Evolutionary conservation across 2,888 invertebrate genomes (phyloP).

Genomic region (Caenorhabditis sinica): DNA sequence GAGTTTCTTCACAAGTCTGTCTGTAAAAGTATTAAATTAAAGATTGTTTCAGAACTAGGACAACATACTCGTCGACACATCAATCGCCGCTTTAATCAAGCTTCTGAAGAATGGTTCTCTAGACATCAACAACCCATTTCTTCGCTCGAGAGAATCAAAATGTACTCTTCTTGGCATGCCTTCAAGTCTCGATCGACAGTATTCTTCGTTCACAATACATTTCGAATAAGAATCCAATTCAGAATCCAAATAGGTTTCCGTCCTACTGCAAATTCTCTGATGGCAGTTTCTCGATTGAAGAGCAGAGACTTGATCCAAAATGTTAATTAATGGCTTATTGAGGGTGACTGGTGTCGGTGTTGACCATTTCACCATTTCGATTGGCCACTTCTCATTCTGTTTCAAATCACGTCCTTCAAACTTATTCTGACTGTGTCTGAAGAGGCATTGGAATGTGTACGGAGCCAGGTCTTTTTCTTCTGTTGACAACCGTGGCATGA

Average conservation of each 20-base stretch:
- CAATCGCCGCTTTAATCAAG: conserved; percentile 73
- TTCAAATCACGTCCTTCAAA: conserved; percentile 4
- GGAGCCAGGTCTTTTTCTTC: background rate
- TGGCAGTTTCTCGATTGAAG: conserved; percentile 72
- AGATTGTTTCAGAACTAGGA: background rate
- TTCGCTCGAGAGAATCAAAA: conserved; percentile 55
- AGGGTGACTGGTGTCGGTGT: conserved; percentile 77
- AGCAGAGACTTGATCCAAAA: conserved; percentile 80
- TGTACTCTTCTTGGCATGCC: conserved; percentile 71
- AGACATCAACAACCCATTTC: conserved; percentile 66
- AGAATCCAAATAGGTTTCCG: conserved; percentile 77
- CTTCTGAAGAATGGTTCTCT: conserved; percentile 81
- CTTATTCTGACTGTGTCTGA: conserved; percentile 28
- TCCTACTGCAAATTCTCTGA: conserved; percentile 70
- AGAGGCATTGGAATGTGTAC: conserved; percentile 6
- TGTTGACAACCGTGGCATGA: background rate
- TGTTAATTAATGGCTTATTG: conserved; percentile 84
- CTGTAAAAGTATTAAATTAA: conserved; percentile 14
- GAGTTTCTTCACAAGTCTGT: conserved; percentile 44
- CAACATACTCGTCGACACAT: conserved; percentile 62
- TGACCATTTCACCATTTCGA: conserved; percentile 81
- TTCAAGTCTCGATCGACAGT: conserved; percentile 67
- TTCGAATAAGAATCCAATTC: conserved; percentile 72
- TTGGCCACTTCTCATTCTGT: conserved; percentile 17
- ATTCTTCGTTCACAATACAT: conserved; percentile 73